These are phyloP conservation scores for Threskiornis aethiopicus DNA, from an alignment of 2,797 vertebrate genomes.

Conservation along the genomic window DNA sequence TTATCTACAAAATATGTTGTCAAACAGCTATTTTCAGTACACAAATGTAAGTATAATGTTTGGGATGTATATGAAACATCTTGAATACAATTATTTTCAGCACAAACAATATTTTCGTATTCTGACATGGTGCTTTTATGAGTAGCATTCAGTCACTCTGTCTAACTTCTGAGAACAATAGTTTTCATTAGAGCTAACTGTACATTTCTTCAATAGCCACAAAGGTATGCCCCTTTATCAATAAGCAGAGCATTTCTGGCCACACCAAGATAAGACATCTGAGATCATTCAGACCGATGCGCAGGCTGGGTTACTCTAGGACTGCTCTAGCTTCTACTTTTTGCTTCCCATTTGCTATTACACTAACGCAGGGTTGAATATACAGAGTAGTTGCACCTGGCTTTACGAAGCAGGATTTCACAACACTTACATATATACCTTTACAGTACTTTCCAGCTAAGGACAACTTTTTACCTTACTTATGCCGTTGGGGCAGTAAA, in stretches of 20 bases:
- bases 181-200: not conserved
- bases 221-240: not conserved
- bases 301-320: not conserved
- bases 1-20: slow-evolving; percentile 61
- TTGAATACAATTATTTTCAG: slow-evolving; percentile 12
- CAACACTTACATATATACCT: not conserved
- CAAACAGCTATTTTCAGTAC: not conserved
- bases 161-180: not conserved
- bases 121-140: not conserved
- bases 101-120: not conserved
- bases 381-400: fast-evolving
- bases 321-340: not conserved
- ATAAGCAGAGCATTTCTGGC: not conserved
- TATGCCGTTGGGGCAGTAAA: not conserved
- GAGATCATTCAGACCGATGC: fast-evolving
- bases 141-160: not conserved
- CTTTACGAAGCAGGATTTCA: not conserved
- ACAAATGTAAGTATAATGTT: not conserved
- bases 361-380: not conserved
- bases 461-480: not conserved
- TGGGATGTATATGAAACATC: not conserved
- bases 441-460: not conserved
- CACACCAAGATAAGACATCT: not conserved
- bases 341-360: not conserved
- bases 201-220: not conserved